Percentiles rank a stretch among this genome's conserved stretches.
phyloP scores from a whole-genome alignment of 2,888 invertebrate species.

The Spialia ferax region DNA sequence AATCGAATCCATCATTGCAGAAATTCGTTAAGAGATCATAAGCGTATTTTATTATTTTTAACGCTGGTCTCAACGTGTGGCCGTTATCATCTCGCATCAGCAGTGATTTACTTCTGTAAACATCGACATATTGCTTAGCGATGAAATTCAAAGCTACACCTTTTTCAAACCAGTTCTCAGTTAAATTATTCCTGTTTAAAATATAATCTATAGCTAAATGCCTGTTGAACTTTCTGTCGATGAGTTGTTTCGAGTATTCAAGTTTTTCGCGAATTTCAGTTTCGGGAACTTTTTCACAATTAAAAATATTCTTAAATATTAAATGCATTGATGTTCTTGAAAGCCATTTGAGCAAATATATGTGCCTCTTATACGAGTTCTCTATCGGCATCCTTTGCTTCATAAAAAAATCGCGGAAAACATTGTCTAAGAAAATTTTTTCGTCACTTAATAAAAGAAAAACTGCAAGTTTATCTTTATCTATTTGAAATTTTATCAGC shows the following conservation, averaged over 20 bases:
- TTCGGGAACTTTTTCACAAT: not conserved
- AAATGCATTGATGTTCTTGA: not conserved
- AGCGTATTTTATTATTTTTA: constrained; percentile 16
- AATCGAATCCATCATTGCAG: constrained; percentile 5
- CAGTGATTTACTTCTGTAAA: constrained; percentile 10
- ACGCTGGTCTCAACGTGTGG: not conserved
- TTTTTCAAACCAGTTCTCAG: constrained; percentile 11
- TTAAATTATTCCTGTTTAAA: not conserved
- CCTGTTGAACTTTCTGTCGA: not conserved
- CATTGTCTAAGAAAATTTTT: constrained; percentile 46
- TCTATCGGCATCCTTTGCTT: constrained; percentile 4
- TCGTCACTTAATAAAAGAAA: constrained; percentile 54
- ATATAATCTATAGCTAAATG: constrained; percentile 2
- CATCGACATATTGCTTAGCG: constrained; percentile 19
- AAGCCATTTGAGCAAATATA: not conserved
- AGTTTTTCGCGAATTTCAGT: not conserved
- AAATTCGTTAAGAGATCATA: constrained; percentile 28
- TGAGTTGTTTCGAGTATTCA: not conserved
- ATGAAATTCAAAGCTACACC: constrained; percentile 21
- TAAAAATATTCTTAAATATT: not conserved
- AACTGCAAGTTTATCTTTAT: constrained; percentile 30
- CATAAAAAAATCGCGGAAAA: constrained; percentile 42
- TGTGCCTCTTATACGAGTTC: not conserved
- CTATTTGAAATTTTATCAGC: not conserved
- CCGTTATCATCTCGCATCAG: not conserved